These are phyloP conservation scores for Ramphastos sulfuratus DNA, from an alignment of 2,113 vertebrate genomes.

Conservation along the genomic window DNA sequence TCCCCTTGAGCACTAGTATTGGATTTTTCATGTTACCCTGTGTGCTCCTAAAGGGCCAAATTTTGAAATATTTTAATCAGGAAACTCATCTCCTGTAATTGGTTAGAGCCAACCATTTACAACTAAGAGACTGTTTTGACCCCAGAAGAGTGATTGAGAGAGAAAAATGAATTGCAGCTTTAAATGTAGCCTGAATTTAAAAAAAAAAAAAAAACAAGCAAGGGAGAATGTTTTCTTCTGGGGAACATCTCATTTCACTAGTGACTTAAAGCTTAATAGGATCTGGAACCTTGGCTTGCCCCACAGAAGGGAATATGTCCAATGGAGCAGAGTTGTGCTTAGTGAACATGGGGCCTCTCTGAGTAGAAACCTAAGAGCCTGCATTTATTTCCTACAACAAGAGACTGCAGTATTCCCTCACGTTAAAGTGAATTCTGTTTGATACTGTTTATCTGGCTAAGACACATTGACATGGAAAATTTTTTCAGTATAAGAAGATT, in stretches of 20 bases:
- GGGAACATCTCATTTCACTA: neutral
- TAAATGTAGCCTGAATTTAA: constrained; percentile 10
- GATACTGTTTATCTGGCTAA: constrained; percentile 51
- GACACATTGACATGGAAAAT: constrained; percentile 18
- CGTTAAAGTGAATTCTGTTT: constrained; percentile 33
- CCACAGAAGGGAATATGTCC: neutral
- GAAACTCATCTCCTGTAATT: neutral
- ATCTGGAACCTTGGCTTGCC: neutral
- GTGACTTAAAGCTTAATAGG: neutral
- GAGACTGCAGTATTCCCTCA: neutral
- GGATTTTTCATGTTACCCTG: neutral
- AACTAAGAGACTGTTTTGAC: neutral
- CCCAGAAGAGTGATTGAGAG: neutral
- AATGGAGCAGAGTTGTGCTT: neutral
- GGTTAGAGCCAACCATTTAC: neutral
- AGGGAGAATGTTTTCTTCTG: neutral
- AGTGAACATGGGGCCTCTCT: neutral
- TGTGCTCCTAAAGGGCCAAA: neutral
- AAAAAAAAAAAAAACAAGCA: neutral
- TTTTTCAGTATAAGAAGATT: constrained; percentile 18
- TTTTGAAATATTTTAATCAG: neutral
- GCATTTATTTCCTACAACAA: neutral
- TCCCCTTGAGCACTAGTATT: neutral
- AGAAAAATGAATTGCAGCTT: neutral
- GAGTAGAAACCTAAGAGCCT: neutral